Base-by-base conservation (phyloP, 2,888 invertebrate species). In the Ennomos erosarius region DNA sequence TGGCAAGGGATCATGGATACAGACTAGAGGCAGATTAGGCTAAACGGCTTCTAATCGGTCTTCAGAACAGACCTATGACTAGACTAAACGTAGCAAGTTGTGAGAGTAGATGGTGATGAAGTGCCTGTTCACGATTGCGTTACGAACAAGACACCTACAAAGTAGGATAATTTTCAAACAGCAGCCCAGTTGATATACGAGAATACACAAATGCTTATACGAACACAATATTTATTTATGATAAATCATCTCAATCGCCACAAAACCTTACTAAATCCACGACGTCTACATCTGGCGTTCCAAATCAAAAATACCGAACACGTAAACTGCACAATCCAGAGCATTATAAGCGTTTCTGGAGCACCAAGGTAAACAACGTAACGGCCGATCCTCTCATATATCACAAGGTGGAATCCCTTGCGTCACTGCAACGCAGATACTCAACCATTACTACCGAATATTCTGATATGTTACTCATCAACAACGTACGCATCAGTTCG, bases 341-440 rank as follows among this genome's bases (percentile, higher is more conserved):
- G 45, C 60, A 40, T 48, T 56, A 54, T 51, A 61, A 63, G 55
- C 57, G 51, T 54, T 63, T 63, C 59, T 63, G 65, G 65, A 65
- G 64, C 64, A 62, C 55, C 47, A 59, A 63, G 59, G 65, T 67
- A 65, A 67, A 67, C 67, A 63, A 62, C 51, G 48, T 39, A 48
- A 52, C 55, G 43, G 50, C 39, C 47, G 48, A 43, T 26, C 45
- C 55, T 40, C 56, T 58, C 55, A 63, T 64, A 62, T 57, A 59
- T 59, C 49, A 49, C 63, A 58, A 56, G 45, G 49, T 48, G 64
- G 68, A 64, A 72, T 71, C 50, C 62, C 51, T 59, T 55, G 58
- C 68, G 63, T 68, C 64, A 69, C 50, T 48, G 59, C 56, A 42
- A 6, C 58, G 52, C 44, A 43, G 38, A 35, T 9, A 42, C 37